Base-by-base conservation (phyloP, 2,888 invertebrate genomes). In the Gastracanthus pulcherrimus region DNA sequence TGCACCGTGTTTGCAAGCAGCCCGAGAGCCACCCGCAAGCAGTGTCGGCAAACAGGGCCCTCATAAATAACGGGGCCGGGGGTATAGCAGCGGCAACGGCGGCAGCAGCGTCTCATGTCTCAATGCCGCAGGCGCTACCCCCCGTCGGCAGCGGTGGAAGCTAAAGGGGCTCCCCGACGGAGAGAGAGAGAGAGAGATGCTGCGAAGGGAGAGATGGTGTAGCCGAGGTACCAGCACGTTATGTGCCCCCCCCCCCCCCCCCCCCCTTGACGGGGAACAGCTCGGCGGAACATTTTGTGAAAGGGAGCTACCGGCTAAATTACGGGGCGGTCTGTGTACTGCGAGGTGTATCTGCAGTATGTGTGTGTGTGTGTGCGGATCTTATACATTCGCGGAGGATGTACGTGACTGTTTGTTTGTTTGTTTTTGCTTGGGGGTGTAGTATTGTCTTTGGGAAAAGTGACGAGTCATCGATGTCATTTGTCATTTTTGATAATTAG, bases 281-380 rank as follows among this genome's bases (percentile, higher is more conserved):
- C 58, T 85, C 84, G 84, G n/a, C n/a, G n/a, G n/a, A n/a, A n/a
- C n/a, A n/a, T n/a, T 81, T 81, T 77, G 81, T 69, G 76, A 58
- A 80, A 80, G 75, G 48, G 76, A 81, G 85, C 86, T 85, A 85
- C 85, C 80, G 86, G 77, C 83, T 81, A 85, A 84, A 86, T 85
- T 83, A 82, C 80, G 80, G 83, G 84, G 83, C 82, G 86, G 85
- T 84, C 85, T 85, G 83, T 80, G 69, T 75, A 80, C 38, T 3
- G 23, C n/a, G n/a, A n/a, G n/a, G n/a, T n/a, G n/a, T n/a, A n/a
- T n/a, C 26, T 29, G 13, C 34, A 23, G 74, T 70, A 76, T 83
- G 58, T 60, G 67, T 71, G 76, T 81, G 45, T 66, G 31, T 31
- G n/a, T 7, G 36, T 29, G 7, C 38, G 13, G 29, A 19, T 19